Percentiles rank a stretch among this genome's conserved stretches.
phyloP scores from a whole-genome alignment of 2,888 invertebrate genomes.

The Athrips mouffetella region DNA sequence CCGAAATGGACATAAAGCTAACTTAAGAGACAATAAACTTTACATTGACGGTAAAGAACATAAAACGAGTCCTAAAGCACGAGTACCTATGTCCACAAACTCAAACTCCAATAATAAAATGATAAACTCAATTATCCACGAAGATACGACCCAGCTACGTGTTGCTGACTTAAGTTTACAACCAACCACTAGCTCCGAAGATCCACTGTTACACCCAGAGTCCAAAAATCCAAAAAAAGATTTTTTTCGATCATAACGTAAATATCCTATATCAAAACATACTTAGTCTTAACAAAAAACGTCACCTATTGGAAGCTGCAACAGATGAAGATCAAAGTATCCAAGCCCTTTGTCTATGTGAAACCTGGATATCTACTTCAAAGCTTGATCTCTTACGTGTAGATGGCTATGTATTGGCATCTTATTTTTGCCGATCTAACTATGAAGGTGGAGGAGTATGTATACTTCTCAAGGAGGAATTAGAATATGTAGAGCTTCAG shows the following conservation, averaged over 20 bases:
- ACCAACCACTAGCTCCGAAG: too few species aligned
- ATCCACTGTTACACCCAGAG: too few species aligned
- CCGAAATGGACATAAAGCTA: neutral
- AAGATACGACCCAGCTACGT: neutral
- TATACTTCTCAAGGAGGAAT: slow-evolving; percentile 15
- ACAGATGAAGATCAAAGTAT: slow-evolving; percentile 16
- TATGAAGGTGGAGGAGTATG: slow-evolving; percentile 24
- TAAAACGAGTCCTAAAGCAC: neutral
- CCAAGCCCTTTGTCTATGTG: slow-evolving; percentile 18
- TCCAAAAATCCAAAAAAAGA: neutral
- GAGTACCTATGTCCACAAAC: neutral
- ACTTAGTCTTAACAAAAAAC: neutral
- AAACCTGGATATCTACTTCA: slow-evolving; percentile 18
- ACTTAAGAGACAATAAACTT: neutral
- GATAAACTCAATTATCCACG: neutral
- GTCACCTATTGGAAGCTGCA: slow-evolving; percentile 12
- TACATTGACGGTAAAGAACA: neutral
- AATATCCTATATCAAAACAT: slow-evolving; percentile 6
- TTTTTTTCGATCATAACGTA: neutral
- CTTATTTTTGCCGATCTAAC: slow-evolving; percentile 16
- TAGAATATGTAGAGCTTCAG: slow-evolving; percentile 16
- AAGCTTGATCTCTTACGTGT: slow-evolving; percentile 15
- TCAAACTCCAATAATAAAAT: neutral
- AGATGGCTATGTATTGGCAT: slow-evolving; percentile 11
- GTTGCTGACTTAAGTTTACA: neutral